Conservation (phyloP, 2,113 vertebrate species). For the Nothoprocta pentlandii region DNA sequence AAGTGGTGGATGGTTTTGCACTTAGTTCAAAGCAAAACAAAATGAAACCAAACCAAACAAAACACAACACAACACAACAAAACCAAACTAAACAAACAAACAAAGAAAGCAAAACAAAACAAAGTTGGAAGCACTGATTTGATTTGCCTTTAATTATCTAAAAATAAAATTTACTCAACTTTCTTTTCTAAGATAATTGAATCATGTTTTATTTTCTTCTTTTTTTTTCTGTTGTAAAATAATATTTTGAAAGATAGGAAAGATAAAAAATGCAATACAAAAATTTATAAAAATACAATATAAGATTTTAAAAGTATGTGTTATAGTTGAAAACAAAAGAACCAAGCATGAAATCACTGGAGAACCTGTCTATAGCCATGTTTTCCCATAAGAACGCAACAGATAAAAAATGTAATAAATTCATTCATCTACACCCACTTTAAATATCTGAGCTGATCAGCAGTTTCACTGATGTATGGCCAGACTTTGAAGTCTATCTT, state of each 20-base stretch:
- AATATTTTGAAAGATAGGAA: slow-evolving; percentile 12
- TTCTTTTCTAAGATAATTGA: neutral
- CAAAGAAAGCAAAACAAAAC: neutral
- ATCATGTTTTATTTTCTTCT: neutral
- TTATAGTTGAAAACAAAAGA: slow-evolving; percentile 37
- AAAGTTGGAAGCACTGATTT: neutral
- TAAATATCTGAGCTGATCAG: slow-evolving; percentile 82
- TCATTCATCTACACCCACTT: slow-evolving; percentile 85
- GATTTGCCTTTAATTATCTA: neutral
- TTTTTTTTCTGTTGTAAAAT: neutral
- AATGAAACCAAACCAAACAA: neutral
- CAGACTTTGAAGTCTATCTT: slow-evolving; percentile 90
- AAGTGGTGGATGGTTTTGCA: neutral
- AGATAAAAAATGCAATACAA: no score
- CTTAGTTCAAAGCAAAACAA: neutral
- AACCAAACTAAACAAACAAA: no score
- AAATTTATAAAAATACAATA: neutral
- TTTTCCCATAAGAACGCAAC: slow-evolving; percentile 77
- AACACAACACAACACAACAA: no score
- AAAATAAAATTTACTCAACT: neutral
- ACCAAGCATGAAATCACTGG: slow-evolving; percentile 72
- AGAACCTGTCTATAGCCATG: slow-evolving; percentile 68
- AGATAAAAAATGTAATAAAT: slow-evolving; percentile 88
- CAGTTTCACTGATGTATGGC: slow-evolving; percentile 83
- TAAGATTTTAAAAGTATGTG: slow-evolving; percentile 39